Base-by-base conservation (phyloP, 1,140 invertebrate genomes). In the Pomacea maculata region DNA sequence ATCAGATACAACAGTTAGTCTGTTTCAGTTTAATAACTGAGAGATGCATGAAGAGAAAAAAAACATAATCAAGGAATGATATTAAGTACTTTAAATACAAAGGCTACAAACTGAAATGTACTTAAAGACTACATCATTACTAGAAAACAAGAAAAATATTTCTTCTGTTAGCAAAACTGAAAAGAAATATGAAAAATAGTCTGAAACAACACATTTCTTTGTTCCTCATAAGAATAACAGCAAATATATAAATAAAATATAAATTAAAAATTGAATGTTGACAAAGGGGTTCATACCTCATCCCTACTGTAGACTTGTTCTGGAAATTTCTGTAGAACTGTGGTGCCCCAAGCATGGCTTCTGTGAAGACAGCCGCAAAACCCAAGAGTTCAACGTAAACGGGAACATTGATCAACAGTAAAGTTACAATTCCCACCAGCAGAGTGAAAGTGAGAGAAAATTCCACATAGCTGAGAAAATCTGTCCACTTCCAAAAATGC, bases 401-500 rank as follows among this genome's bases (percentile, higher is more conserved):
- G n/a, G 84, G 75, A 45, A 95, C 93, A 85, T 96, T 94, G 78
- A 97, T 93, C 88, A 99, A 94, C 67, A 98, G 88, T 92, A 97
- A 99, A 89, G 97, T 99, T 55, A 98, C 88, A 29, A 96, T 90
- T 64, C 96, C 95, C 45, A 96, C 94, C 11, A 95, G 89, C 25
- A 95, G 94, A 77, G 95, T 95, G 91, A 99, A 98, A 4, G 96
- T 93, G 73, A 96, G 91, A 92, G 98, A 95, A 89, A 97, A 99
- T 88, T 99, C 95, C 82, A 99, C 87, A 88, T 99, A 99, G 71
- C 97, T 99, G 89, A 96, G 95, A 90, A 99, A 98, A 92, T 99
- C 97, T 80, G 97, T 98, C 98, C 98, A 99, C 89, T 96, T 95
- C 98, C 98, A 99, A 94, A 99, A 99, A 92, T 96, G 95, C 19